phyloP scores from a whole-genome alignment of 2,888 invertebrate genomes.

The Dicranocentrus wangi region DNA sequence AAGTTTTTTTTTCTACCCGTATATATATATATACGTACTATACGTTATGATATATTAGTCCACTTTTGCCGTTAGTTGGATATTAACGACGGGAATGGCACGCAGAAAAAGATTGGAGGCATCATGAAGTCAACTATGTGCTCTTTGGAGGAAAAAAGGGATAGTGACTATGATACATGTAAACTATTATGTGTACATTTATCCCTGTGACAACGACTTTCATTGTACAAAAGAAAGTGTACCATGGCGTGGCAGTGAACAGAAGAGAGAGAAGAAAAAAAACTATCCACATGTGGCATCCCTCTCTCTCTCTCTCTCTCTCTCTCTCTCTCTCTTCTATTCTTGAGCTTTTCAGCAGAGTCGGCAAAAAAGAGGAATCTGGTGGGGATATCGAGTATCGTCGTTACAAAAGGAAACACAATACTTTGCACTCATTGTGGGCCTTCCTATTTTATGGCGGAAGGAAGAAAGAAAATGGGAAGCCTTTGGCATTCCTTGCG shows the following conservation, averaged over 20 bases:
- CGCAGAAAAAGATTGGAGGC: too few relatives aligned
- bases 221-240: background rate
- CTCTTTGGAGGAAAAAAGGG: conserved; percentile 8
- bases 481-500: conserved; percentile 38
- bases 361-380: too few relatives aligned
- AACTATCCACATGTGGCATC: conserved; percentile 55
- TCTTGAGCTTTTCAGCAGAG: too few relatives aligned
- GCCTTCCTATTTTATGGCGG: conserved; percentile 13
- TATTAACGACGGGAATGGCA: background rate
- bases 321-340: too few relatives aligned
- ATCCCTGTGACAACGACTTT: conserved; percentile 17
- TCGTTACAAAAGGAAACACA: conserved; percentile 40
- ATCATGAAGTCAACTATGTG: too few relatives aligned
- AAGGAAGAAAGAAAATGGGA: conserved; percentile 44
- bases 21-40: background rate
- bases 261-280: background rate
- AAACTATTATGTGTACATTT: conserved; percentile 41
- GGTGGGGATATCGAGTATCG: conserved; percentile 36
- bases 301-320: background rate
- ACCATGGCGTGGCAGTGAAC: background rate
- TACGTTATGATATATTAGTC: conserved; percentile 17
- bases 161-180: conserved; percentile 29
- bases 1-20: too few relatives aligned
- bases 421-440: conserved; percentile 55
- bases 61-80: conserved; percentile 18